Base-by-base conservation (phyloP, 2,888 invertebrate genomes). In the Atethmia centrago region DNA sequence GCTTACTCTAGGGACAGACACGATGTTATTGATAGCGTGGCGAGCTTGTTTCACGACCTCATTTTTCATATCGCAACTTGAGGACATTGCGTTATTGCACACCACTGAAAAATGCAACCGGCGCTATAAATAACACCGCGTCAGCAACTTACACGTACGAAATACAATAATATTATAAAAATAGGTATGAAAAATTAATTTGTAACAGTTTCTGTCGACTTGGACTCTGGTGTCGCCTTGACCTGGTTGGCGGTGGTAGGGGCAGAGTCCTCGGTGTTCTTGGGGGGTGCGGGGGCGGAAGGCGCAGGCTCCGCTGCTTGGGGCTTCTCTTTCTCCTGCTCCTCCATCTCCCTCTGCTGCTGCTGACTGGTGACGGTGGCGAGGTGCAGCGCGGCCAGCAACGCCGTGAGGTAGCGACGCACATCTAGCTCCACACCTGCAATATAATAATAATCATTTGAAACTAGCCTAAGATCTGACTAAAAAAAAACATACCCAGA, bases 401-500 rank as follows among this genome's bases (percentile, higher is more conserved):
- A 79, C 0, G 96, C 96, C 0, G 94, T 94, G 31, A 95, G 83
- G 89, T 96, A 96, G 36, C 96, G 95, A 40, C 95, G 95, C 2
- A 95, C 91, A 72, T 96, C 96, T 51, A 95, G 79, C 71, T 96
- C 96, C 10, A 95, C 93, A 55, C 96, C 96, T 96, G 90, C 2
- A 74, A 69, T 36, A 42, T 8, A 36, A 71, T 14, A 14, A 40
- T 40, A 10, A 42, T 12, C 9, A 42, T 28, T 62, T 12, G 12
- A 19, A 62, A 42, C 7, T 19, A 42, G 19, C 7, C 40, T 19
- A 12, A 25, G 42, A 25, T 0, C 36, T 10, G 16, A 9, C 9
- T 40, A n/a, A 59, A 9, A 40, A 16, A 58, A 36, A 16, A n/a
- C 16, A 36, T n/a, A 21, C 7, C 16, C 10, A 36, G 16, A n/a